These are phyloP conservation scores for Drosophila varians DNA, from an alignment of 1,140 invertebrate genomes.

Conservation along the genomic window DNA sequence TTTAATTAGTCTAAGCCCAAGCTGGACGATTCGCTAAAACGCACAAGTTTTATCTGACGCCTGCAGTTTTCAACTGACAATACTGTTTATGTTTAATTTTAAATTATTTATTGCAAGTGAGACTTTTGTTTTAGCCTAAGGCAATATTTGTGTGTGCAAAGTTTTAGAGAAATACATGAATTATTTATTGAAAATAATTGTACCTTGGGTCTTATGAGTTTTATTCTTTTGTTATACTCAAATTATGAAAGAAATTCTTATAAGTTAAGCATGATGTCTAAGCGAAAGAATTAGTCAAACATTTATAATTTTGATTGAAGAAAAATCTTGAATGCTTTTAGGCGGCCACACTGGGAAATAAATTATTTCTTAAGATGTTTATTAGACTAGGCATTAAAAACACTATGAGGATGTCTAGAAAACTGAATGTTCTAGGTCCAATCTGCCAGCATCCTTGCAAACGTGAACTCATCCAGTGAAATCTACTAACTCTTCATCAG, in stretches of 20 bases:
- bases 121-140: constrained; percentile 49
- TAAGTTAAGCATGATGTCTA: too few relatives aligned
- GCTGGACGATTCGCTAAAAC: constrained; percentile 17
- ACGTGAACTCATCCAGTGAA: constrained; percentile 55
- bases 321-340: constrained; percentile 9
- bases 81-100: constrained; percentile 53
- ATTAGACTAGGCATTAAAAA: neutral
- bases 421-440: constrained; percentile 7
- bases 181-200: constrained; percentile 68
- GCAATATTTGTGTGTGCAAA: constrained; percentile 55
- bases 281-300: too few relatives aligned
- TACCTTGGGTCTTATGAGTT: neutral
- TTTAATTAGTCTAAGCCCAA: constrained; percentile 50
- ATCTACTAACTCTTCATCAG: constrained; percentile 76
- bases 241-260: neutral
- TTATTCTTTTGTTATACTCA: neutral
- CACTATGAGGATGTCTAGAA: neutral
- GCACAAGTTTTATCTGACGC: constrained; percentile 42
- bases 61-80: constrained; percentile 24
- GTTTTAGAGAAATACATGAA: constrained; percentile 68
- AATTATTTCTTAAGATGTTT: neutral
- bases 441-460: constrained; percentile 28
- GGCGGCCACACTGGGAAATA: constrained; percentile 6
- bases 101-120: constrained; percentile 69
- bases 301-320: constrained; percentile 1